These are phyloP conservation scores for Eubucco bourcierii DNA, from an alignment of 2,113 vertebrate species.

Conservation along the genomic window DNA sequence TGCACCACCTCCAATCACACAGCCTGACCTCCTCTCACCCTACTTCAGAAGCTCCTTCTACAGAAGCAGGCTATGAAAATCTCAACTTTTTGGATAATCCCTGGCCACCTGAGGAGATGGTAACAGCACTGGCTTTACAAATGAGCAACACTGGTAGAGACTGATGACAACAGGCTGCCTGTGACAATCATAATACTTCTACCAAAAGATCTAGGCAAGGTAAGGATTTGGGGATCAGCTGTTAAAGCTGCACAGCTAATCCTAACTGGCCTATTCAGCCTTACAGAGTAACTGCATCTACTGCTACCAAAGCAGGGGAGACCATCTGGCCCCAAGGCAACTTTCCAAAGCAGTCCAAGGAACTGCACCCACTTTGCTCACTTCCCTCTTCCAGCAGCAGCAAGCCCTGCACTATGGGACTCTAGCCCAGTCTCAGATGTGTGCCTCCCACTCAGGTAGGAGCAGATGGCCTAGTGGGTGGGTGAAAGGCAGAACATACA, in stretches of 20 bases:
- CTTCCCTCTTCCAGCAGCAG: not conserved
- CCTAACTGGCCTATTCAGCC: not conserved
- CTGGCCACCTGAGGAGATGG: not conserved
- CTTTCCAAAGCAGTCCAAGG: fast-evolving
- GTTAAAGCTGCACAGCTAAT: not conserved
- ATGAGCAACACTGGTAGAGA: not conserved
- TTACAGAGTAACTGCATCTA: not conserved
- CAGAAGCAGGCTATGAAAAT: not conserved
- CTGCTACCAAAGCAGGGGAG: not conserved
- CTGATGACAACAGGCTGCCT: not conserved
- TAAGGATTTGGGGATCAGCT: not conserved
- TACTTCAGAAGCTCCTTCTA: not conserved
- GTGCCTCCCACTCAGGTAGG: not conserved
- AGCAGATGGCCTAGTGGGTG: not conserved
- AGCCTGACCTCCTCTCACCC: not conserved
- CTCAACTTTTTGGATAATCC: not conserved
- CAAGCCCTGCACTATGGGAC: not conserved
- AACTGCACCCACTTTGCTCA: not conserved
- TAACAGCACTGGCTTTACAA: not conserved
- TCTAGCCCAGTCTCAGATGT: not conserved
- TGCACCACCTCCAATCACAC: not conserved
- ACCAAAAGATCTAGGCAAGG: not conserved
- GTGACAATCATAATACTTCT: not conserved
- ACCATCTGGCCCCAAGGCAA: not conserved
- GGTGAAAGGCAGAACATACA: not conserved